Evolutionary conservation across 2,113 vertebrate species (phyloP).

Genomic region (Pheucticus melanocephalus): DNA sequence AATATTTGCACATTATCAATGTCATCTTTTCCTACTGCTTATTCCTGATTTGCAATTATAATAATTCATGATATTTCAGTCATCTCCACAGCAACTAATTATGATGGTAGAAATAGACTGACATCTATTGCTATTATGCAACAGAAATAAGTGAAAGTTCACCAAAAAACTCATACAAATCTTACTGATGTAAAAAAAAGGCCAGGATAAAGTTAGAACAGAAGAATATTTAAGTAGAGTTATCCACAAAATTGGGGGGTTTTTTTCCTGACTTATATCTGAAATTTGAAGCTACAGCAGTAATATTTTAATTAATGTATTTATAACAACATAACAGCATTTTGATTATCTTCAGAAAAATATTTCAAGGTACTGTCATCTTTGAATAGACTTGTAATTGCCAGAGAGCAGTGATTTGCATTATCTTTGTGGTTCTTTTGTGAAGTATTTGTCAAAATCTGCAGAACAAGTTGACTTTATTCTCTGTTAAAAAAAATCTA

Average conservation of each 20-base stretch:
- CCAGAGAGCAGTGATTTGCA: not conserved
- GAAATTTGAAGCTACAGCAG: not conserved
- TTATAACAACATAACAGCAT: not conserved
- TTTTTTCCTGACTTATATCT: not conserved
- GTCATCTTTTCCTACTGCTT: conserved; percentile 56
- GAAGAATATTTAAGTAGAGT: not conserved
- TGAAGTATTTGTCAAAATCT: conserved; percentile 6
- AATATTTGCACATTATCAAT: conserved; percentile 54
- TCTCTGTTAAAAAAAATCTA: conserved; percentile 15
- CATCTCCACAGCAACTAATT: conserved; percentile 60
- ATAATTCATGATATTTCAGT: conserved; percentile 47
- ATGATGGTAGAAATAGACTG: conserved; percentile 48
- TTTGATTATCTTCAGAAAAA: conserved; percentile 7
- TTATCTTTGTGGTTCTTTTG: not conserved
- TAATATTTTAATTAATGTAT: not conserved
- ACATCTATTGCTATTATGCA: conserved; percentile 25
- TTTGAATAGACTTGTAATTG: not conserved
- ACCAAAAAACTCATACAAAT: conserved; percentile 6
- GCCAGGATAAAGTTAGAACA: not conserved
- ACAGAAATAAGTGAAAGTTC: conserved; percentile 25
- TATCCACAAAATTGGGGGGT: not conserved
- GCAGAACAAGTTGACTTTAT: not conserved
- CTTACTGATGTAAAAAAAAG: not conserved
- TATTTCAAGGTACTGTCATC: not conserved
- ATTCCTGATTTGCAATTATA: conserved; percentile 57